Percentiles rank a stretch among this genome's conserved stretches.
phyloP scores from a whole-genome alignment of 92 coral and sea anemone genomes.

The Nematostella vectensis region DNA sequence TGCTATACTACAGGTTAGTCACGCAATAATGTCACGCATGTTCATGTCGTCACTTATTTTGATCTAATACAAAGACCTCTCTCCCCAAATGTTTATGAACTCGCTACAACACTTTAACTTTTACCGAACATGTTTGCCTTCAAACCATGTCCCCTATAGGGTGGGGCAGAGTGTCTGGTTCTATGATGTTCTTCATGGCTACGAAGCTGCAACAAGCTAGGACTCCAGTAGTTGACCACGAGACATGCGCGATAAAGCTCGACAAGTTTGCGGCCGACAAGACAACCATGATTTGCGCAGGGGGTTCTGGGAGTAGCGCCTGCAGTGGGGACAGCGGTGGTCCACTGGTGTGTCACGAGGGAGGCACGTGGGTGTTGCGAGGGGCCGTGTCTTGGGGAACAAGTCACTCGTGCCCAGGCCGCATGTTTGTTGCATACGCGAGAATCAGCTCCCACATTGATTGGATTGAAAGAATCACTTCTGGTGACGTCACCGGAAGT shows the following conservation, averaged over 20 bases:
- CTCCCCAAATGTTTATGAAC: no score
- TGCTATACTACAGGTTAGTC: slow-evolving; percentile 60
- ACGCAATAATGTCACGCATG: no score
- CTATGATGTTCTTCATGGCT: background rate
- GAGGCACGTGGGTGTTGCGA: slow-evolving; percentile 39
- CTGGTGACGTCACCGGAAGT: background rate
- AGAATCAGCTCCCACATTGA: slow-evolving; percentile 45
- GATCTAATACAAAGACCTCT: no score
- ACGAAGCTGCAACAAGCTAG: background rate
- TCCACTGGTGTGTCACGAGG: slow-evolving; percentile 33
- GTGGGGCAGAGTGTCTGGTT: background rate
- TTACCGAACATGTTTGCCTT: no score
- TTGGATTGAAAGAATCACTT: slow-evolving; percentile 32
- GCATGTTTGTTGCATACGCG: slow-evolving; percentile 36
- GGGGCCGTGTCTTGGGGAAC: slow-evolving; percentile 71
- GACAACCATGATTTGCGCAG: background rate
- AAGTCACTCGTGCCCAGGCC: slow-evolving; percentile 26
- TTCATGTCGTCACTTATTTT: no score
- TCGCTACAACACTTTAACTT: no score
- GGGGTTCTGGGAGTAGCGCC: background rate
- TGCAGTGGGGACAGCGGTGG: slow-evolving; percentile 52
- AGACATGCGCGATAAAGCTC: background rate
- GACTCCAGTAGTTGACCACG: background rate
- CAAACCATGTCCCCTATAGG: no score
- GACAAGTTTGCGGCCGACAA: background rate